Evolutionary conservation across 2,888 invertebrate species (phyloP), one percentile per base, ranked within the genome.

Genomic region (Eupsilia transversa): DNA sequence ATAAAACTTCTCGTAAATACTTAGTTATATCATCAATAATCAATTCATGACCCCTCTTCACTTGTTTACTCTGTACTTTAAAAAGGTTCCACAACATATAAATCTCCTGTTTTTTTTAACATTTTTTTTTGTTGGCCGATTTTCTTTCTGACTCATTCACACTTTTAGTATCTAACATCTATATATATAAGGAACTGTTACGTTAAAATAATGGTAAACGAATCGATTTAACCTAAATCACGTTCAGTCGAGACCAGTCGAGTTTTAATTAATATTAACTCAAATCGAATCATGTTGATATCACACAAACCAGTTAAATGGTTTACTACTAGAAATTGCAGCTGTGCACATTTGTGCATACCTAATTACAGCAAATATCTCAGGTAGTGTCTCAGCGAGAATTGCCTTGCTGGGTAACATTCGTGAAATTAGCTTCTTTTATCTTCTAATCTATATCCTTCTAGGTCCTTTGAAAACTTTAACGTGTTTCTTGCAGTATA

Each of bases 201-300:
- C 9, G 33, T 57, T 57, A 43, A 56, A 56, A 30, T 46, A 59
- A 43, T 9, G 7, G 23, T 77, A 38, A 52, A 14, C 9, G 5
- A 30, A 27, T n/a, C 17, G 10, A 41, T 49, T 30, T 56, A 43
- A 79, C 56, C 49, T 71, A 80, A 80, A 77, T 77, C 49, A 70
- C n/a, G 67, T 59, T 59, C 69, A 57, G 59, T 59, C 35, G 17
- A 38, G 23, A 41, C 72, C 65, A 66, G 54, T 77, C 61, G 9
- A 38, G 54, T 46, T 77, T 63, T 82, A 77, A 81, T 82, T 72
- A 80, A 70, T 72, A 70, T 77, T 35, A 69, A 67, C 61, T 77
- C 52, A 70, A 73, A 67, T 67, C 30, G 63, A 82, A 77, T 82
- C 54, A 70, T 66, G 46, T 68, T 67, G 52, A 64, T 71, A 71